These are phyloP conservation scores for Andricus grossulariae DNA, from an alignment of 1,140 invertebrate species.

Conservation along the genomic window DNA sequence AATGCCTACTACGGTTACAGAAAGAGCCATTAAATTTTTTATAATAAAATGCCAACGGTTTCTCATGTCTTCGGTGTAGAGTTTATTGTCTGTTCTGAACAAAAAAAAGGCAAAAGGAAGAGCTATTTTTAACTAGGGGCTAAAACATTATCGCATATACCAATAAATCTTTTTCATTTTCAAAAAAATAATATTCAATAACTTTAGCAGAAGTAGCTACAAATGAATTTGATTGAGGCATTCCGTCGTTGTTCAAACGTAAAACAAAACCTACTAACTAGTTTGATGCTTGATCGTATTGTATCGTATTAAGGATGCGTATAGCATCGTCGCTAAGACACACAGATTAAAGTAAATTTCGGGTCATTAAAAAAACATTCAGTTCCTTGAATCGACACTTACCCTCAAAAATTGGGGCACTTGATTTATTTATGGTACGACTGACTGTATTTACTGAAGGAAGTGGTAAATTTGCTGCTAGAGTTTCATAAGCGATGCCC, in stretches of 20 bases:
- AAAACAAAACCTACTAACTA: conserved; percentile 36
- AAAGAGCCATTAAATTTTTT: background rate
- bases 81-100: conserved; percentile 40
- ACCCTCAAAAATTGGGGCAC: conserved; percentile 18
- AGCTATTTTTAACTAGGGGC: conserved; percentile 6
- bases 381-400: conserved; percentile 38
- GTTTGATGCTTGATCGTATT: conserved; percentile 38
- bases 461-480: too few relatives aligned
- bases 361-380: conserved; percentile 33
- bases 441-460: background rate
- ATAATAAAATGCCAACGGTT: conserved; percentile 31
- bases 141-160: conserved; percentile 33
- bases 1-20: conserved; percentile 30
- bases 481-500: too few relatives aligned
- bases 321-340: conserved; percentile 46
- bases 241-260: conserved; percentile 24
- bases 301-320: conserved; percentile 34
- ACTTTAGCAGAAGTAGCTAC: conserved; percentile 22
- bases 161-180: background rate
- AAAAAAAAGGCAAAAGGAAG: conserved; percentile 37
- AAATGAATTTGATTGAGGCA: conserved; percentile 35
- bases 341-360: conserved; percentile 36
- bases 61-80: conserved; percentile 23
- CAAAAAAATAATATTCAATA: conserved; percentile 28
- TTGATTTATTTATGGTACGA: background rate